These are phyloP conservation scores for Aulostomus chinensis DNA, from an alignment of 2,797 vertebrate species.

Conservation along the genomic window DNA sequence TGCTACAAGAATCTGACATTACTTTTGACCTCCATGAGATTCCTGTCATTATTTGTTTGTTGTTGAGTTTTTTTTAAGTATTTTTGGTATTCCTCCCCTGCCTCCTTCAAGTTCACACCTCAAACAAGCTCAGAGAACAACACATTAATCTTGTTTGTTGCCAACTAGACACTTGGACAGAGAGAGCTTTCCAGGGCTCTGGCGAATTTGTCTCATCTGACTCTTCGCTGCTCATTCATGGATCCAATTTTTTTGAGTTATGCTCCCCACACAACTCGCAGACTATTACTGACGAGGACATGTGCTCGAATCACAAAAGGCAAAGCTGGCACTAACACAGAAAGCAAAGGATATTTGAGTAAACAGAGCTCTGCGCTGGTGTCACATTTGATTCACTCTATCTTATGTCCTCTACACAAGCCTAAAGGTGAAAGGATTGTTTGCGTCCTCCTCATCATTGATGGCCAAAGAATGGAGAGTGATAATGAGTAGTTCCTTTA, in stretches of 20 bases:
- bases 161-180: slow-evolving; percentile 29
- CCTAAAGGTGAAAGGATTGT: slow-evolving; percentile 32
- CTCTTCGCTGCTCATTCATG: slow-evolving; percentile 32
- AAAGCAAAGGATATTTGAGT: slow-evolving; percentile 35
- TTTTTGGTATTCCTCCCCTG: slow-evolving; percentile 22
- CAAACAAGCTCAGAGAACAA: slow-evolving; percentile 26
- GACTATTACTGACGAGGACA: slow-evolving; percentile 10
- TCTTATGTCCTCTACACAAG: slow-evolving; percentile 30
- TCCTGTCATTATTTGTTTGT: too few relatives aligned
- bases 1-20: neutral
- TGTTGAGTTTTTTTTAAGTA: slow-evolving; percentile 3
- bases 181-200: slow-evolving; percentile 31
- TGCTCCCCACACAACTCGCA: slow-evolving; percentile 14
- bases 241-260: slow-evolving; percentile 35
- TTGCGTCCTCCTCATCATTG: slow-evolving; percentile 43
- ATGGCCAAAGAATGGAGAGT: slow-evolving; percentile 31
- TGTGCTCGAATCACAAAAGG: slow-evolving; percentile 21
- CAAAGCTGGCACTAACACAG: slow-evolving; percentile 44
- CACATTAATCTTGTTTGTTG: slow-evolving; percentile 56
- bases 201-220: slow-evolving; percentile 39
- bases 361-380: slow-evolving; percentile 14
- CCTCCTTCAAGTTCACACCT: slow-evolving; percentile 17
- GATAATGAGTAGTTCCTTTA: neutral
- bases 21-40: neutral
- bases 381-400: slow-evolving; percentile 43